Evolutionary conservation across 2,888 invertebrate species (phyloP), one percentile per base, ranked within the genome.

Genomic region (Acanthosepion esculentum): DNA sequence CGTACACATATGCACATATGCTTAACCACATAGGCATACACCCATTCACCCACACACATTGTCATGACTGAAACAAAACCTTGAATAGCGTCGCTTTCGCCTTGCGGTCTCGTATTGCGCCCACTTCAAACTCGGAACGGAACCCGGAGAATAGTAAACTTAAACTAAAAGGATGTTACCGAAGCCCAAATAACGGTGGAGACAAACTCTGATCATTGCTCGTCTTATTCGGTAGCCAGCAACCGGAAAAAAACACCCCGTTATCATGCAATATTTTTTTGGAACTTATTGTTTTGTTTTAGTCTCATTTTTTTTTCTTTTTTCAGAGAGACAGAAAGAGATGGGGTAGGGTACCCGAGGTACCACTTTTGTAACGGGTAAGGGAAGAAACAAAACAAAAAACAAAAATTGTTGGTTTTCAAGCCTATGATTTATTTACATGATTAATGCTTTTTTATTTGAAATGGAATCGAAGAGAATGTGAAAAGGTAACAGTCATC

Each of bases 341-440:
- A 29, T 29, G 29, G 29, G 78, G n/a, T 78, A 78, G 10, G 78
- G 29, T n/a, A 78, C n/a, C n/a, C n/a, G 29, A 29, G 78, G 29
- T 55, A n/a, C 78, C n/a, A 78, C 78, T 78, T 64, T 29, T 78
- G 78, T 78, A n/a, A 78, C 29, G 78, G 78, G 78, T 29, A 78
- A 18, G n/a, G 78, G 78, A 7, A 78, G 1, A 78, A 78, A 78
- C 78, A 78, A 78, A 78, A n/a, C 78, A n/a, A n/a, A 41, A 41
- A 0, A 0, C 41, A 41, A 41, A 41, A 78, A 78, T 78, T 78
- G 78, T 78, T 78, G n/a, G 29, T 78, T 78, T 78, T 78, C 29
- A 78, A 78, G 78, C 78, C 78, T 78, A 78, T 78, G 78, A 78
- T 78, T 78, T 78, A 78, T 78, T 78, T 78, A 78, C n/a, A n/a